phyloP scores from a whole-genome alignment of 2,888 invertebrate species.

The Labia minor region DNA sequence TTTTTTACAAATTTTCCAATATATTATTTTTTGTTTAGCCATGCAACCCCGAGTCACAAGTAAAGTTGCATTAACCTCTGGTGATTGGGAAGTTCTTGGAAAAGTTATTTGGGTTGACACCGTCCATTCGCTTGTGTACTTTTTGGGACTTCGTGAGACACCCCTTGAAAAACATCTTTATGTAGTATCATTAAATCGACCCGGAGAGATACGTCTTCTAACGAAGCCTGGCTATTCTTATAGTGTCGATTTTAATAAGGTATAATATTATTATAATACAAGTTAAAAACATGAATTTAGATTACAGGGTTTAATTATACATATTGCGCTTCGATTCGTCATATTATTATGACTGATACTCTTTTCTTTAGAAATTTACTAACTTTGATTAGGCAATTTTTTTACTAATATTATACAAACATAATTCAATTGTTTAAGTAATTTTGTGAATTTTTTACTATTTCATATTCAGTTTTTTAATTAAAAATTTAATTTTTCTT shows the following conservation, averaged over 20 bases:
- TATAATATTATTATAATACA: constrained; percentile 34
- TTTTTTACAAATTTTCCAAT: not conserved
- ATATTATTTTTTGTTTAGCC: not conserved
- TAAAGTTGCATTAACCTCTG: constrained; percentile 65
- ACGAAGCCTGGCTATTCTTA: constrained; percentile 80
- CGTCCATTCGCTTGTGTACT: constrained; percentile 69
- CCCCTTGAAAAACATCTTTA: constrained; percentile 89
- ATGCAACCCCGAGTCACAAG: constrained; percentile 24
- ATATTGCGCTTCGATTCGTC: not conserved
- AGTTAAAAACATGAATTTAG: constrained; percentile 15
- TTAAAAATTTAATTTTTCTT: too few species aligned
- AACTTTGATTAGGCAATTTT: too few species aligned
- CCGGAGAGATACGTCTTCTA: constrained; percentile 61
- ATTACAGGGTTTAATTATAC: not conserved
- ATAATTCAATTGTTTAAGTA: too few species aligned
- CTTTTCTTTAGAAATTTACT: not conserved
- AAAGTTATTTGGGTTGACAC: constrained; percentile 81
- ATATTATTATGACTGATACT: not conserved
- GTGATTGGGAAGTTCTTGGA: constrained; percentile 88
- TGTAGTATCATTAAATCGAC: constrained; percentile 61
- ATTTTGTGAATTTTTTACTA: too few species aligned
- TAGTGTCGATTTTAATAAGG: constrained; percentile 67
- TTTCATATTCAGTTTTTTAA: too few species aligned
- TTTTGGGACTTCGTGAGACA: constrained; percentile 79
- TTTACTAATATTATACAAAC: too few species aligned